Base-by-base conservation (phyloP, 2,113 vertebrate species). In the Malurus elegans region DNA sequence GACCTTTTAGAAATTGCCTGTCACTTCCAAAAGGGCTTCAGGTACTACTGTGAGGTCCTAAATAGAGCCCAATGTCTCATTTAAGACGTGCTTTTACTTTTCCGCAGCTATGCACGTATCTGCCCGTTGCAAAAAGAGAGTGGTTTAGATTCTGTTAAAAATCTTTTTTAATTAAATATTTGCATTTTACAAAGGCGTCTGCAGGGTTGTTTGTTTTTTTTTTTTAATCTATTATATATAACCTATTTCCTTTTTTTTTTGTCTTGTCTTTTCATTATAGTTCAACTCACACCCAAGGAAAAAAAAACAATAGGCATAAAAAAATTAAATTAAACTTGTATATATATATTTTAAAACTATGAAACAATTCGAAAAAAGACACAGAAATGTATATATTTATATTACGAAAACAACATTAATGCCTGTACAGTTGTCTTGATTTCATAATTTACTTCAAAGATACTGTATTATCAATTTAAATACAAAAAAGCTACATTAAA, bases 401-500 rank as follows among this genome's bases (percentile, higher is more conserved):
- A 98, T 98, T 98, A 98, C 97, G 97, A 98, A 98, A 98, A 97
- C 98, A 97, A 97, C 98, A 98, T 98, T 98, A 99, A 98, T 98
- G 98, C 97, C 98, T 99, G 98, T 99, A 99, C 99, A 99, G 98
- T 96, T 98, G 97, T 98, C 95, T 98, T 97, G 98, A 97, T 98
- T 98, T 98, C 98, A 99, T 99, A 99, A 99, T 99, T 99, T 99
- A 99, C 99, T 99, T 99, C 98, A 99, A 99, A 99, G 99, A 99
- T 99, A 99, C 97, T 98, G 98, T 99, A 98, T 99, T 98, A 99
- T 99, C 98, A 98, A 99, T 99, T 99, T 99, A 99, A 99, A 99
- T 99, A 99, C 99, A 99, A 99, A 85, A 99, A 99, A 99, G 99
- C 99, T 99, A 99, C 99, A 99, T 99, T 99, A 99, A 99, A 99